Evolutionary conservation across 2,113 vertebrate genomes (phyloP), one percentile per base, ranked within the genome.

Genomic region (Ploceus nigricollis): DNA sequence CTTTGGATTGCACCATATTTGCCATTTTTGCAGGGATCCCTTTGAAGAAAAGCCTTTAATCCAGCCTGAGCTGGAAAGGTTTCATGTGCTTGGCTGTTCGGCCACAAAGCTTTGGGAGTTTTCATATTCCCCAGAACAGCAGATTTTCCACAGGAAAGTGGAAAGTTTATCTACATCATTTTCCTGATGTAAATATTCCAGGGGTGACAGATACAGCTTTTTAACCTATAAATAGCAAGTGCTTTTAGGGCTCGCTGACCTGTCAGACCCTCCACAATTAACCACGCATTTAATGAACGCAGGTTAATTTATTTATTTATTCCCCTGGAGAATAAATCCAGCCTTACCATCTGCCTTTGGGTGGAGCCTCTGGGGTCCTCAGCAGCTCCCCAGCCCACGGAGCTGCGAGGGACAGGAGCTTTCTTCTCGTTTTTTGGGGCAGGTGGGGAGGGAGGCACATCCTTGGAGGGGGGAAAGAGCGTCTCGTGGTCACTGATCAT

Each of bases 351-450:
- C 22, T 82, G 93, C 76, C 47, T 71, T 5, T 42, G 94, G 47
- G 30, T 90, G 33, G 63, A 90, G 9, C 53, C 48, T 57, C 79
- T 91, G 73, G 92, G 69, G 1, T 96, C 95, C 97, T 99, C 99
- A 6, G 98, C 97, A 31, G 98, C 98, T 9, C 99, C 99, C 99
- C 99, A 99, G 83, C 99, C 99, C 65, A 99, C 99, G 0, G 99
- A 98, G 95, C 98, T 99, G 24, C 99, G 97, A 0, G 98, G 98
- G 35, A 97, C 85, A 1, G 97, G 97, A 40, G 96, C 83, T 88
- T 98, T 99, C 95, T 98, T 98, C 82, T 94, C 98, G 0, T 77
- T 91, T 79, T 98, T 97, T 4, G 92, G 98, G 39, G 94, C 86
- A 25, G 98, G 89, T 6, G 98, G 96, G n/a, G 98, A 98, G 4